Evolutionary conservation across 2,888 invertebrate genomes (phyloP).

Genomic region (Nemotelus nigrinus): DNA sequence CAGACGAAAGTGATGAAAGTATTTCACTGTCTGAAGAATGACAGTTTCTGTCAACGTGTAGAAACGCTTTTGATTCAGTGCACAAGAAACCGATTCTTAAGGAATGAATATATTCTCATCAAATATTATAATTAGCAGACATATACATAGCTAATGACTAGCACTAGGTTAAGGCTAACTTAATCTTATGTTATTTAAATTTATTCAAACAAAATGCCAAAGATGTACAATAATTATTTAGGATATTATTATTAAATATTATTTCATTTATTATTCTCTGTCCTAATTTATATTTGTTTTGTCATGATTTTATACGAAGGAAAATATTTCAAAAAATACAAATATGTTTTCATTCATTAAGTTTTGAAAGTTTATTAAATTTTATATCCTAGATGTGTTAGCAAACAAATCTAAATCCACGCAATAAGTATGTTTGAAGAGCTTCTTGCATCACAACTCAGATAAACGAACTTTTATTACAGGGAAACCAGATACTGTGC

Average conservation of each 20-base stretch:
- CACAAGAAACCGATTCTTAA: constrained; percentile 48
- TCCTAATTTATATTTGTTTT: constrained; percentile 40
- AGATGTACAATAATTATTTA: constrained; percentile 53
- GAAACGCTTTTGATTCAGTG: constrained; percentile 36
- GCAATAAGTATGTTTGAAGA: no score
- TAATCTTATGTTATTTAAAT: constrained; percentile 29
- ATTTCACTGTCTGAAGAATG: constrained; percentile 35
- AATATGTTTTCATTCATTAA: no score
- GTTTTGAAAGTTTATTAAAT: no score
- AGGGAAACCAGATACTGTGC: no score
- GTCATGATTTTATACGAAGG: constrained; percentile 26
- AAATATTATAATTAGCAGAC: no score
- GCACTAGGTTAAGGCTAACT: constrained; percentile 23
- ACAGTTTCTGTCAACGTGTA: constrained; percentile 2
- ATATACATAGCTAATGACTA: constrained; percentile 6
- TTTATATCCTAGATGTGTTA: no score
- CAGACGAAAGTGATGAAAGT: constrained; percentile 52
- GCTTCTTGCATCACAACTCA: no score
- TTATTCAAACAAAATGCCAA: constrained; percentile 52
- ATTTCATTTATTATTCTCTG: constrained; percentile 33
- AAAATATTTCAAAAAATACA: not conserved
- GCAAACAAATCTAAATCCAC: no score
- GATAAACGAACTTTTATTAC: no score
- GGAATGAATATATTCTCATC: constrained; percentile 40
- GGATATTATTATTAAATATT: constrained; percentile 46